Evolutionary conservation across 1,140 invertebrate species (phyloP).

Genomic region (Saccostrea cuccullata): DNA sequence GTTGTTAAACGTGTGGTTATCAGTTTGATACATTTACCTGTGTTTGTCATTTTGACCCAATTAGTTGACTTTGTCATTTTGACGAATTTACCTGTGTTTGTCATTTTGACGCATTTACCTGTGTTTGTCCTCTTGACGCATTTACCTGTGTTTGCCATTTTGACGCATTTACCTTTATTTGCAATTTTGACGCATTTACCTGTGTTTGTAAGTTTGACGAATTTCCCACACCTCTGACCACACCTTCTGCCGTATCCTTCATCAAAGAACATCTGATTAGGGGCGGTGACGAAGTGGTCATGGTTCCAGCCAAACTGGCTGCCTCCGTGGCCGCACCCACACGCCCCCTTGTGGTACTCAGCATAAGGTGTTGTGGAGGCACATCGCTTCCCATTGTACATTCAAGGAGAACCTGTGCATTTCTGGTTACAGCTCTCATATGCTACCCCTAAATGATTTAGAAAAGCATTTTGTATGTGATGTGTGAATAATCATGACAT

Average conservation of each 20-base stretch:
- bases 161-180: too few species aligned
- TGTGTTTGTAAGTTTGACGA: neutral
- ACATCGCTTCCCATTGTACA: constrained; percentile 63
- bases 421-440: constrained; percentile 54
- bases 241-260: constrained; percentile 54
- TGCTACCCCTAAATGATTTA: neutral
- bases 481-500: too few species aligned
- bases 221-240: constrained; percentile 62
- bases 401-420: constrained; percentile 54
- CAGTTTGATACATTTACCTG: too few species aligned
- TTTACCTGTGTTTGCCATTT: too few species aligned
- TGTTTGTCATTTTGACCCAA: too few species aligned
- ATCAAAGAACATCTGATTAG: constrained; percentile 62
- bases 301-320: constrained; percentile 58
- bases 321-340: constrained; percentile 66
- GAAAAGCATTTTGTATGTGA: neutral
- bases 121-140: too few species aligned
- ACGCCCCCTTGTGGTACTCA: constrained; percentile 67
- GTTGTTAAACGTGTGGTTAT: too few species aligned
- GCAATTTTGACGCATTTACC: neutral
- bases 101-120: neutral
- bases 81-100: too few species aligned
- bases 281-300: constrained; percentile 46
- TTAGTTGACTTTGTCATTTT: too few species aligned
- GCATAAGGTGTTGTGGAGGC: constrained; percentile 51